phyloP scores from a whole-genome alignment of 1,140 invertebrate species.

The Phymorhynchus buccinoides region DNA sequence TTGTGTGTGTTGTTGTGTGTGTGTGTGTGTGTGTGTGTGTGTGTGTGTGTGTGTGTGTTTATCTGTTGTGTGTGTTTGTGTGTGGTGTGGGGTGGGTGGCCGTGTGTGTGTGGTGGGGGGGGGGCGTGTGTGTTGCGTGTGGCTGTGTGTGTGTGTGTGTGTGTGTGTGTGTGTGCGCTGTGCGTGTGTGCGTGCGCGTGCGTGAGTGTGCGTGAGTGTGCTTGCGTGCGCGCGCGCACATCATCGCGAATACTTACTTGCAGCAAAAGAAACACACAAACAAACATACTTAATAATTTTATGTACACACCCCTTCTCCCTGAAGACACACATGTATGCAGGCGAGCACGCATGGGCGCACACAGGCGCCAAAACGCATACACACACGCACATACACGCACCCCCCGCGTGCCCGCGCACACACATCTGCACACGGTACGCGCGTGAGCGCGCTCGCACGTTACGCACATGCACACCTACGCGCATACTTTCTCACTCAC shows the following conservation, averaged over 20 bases:
- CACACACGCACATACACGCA: no score
- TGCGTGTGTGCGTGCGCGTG: not conserved
- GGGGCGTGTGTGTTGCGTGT: not conserved
- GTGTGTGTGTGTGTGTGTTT: not conserved
- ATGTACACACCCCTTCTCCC: no score
- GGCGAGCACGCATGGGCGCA: no score
- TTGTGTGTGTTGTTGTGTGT: slow-evolving; percentile 9
- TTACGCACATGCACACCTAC: no score
- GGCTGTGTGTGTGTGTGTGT: slow-evolving; percentile 24
- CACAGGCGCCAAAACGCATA: no score
- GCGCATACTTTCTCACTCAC: not conserved
- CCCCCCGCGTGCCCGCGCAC: no score
- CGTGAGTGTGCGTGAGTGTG: no score
- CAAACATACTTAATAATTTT: no score
- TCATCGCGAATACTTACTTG: not conserved
- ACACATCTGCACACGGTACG: no score
- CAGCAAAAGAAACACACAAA: no score
- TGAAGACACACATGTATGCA: no score
- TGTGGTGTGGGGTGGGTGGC: not conserved
- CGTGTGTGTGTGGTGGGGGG: not conserved
- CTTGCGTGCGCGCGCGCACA: not conserved
- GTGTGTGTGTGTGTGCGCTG: slow-evolving; percentile 26
- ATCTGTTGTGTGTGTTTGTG: not conserved
- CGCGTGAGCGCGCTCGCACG: no score
- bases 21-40: slow-evolving; percentile 25